phyloP scores from a whole-genome alignment of 2,888 invertebrate genomes.

The Agrochola lota region DNA sequence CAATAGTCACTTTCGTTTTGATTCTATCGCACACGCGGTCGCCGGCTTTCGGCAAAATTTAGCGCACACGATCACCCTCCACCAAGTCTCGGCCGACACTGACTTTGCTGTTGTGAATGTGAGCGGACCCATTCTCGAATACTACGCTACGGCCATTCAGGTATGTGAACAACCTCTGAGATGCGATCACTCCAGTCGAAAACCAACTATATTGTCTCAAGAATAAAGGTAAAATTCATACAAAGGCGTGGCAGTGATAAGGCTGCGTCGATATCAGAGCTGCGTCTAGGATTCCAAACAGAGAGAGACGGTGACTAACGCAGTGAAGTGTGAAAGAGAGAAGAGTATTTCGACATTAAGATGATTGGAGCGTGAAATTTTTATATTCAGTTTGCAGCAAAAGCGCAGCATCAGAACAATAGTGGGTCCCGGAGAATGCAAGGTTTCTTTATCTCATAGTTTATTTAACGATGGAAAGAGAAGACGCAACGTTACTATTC shows the following conservation, averaged over 20 bases:
- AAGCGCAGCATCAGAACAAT: slow-evolving; percentile 84
- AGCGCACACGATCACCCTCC: slow-evolving; percentile 56
- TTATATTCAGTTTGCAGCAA: slow-evolving; percentile 86
- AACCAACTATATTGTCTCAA: slow-evolving; percentile 72
- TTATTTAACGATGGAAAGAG: slow-evolving; percentile 63
- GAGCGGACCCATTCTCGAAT: slow-evolving; percentile 84
- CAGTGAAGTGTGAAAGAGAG: slow-evolving; percentile 72
- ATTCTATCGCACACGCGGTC: slow-evolving; percentile 77
- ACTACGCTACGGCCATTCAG: slow-evolving; percentile 89
- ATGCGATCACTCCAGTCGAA: slow-evolving; percentile 73
- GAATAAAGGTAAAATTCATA: slow-evolving; percentile 75
- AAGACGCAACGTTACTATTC: slow-evolving; percentile 55
- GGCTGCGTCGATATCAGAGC: slow-evolving; percentile 89
- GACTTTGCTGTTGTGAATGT: slow-evolving; percentile 78
- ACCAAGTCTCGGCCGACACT: slow-evolving; percentile 76
- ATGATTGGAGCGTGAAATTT: slow-evolving; percentile 88
- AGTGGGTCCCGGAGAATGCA: slow-evolving; percentile 70
- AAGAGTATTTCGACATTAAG: slow-evolving; percentile 79
- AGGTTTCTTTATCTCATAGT: slow-evolving; percentile 66
- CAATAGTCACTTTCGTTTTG: slow-evolving; percentile 69
- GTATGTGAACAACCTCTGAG: slow-evolving; percentile 86
- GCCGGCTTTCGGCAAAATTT: slow-evolving; percentile 68
- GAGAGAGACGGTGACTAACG: slow-evolving; percentile 74
- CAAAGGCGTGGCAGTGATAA: slow-evolving; percentile 80
- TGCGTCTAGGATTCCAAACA: slow-evolving; percentile 86